Evolutionary conservation across 1,140 invertebrate genomes (phyloP).

Genomic region (Pachyrhynchus sulphureomaculatus): DNA sequence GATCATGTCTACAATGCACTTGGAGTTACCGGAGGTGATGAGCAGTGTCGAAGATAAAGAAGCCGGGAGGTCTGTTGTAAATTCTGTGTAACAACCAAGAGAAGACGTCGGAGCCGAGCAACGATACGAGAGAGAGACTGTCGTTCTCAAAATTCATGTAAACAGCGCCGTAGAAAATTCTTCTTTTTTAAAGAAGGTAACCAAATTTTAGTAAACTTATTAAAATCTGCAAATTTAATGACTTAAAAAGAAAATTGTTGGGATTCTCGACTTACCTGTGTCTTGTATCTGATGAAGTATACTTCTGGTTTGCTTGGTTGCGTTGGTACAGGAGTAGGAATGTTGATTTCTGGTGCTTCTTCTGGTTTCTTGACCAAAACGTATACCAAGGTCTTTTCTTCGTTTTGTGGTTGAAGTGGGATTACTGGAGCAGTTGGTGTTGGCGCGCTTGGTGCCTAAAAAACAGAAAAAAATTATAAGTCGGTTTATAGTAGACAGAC

Average conservation of each 20-base stretch:
- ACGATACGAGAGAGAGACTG: too few species aligned
- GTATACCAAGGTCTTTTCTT: slow-evolving; percentile 87
- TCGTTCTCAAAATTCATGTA: too few species aligned
- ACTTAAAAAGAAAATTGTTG: too few species aligned
- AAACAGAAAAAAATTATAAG: neutral
- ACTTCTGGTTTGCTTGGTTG: slow-evolving; percentile 84
- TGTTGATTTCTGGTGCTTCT: slow-evolving; percentile 74
- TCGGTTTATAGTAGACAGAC: too few species aligned
- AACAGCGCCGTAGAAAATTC: too few species aligned
- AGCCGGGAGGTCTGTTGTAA: too few species aligned
- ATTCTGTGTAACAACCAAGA: too few species aligned
- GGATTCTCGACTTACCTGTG: slow-evolving; percentile 63
- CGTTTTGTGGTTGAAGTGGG: slow-evolving; percentile 76
- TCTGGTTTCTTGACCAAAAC: slow-evolving; percentile 88
- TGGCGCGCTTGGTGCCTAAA: slow-evolving; percentile 72
- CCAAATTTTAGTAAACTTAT: neutral
- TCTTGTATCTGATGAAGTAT: slow-evolving; percentile 87
- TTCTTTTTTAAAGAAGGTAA: too few species aligned
- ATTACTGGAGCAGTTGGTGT: slow-evolving; percentile 76
- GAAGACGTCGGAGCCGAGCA: too few species aligned
- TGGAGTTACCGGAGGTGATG: too few species aligned
- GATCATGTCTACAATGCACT: too few species aligned
- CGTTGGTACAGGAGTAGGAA: slow-evolving; percentile 76
- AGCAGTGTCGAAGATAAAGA: too few species aligned
- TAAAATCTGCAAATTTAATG: neutral